Conservation (phyloP, 2,113 vertebrate species). For the Pseudorasbora parva region DNA sequence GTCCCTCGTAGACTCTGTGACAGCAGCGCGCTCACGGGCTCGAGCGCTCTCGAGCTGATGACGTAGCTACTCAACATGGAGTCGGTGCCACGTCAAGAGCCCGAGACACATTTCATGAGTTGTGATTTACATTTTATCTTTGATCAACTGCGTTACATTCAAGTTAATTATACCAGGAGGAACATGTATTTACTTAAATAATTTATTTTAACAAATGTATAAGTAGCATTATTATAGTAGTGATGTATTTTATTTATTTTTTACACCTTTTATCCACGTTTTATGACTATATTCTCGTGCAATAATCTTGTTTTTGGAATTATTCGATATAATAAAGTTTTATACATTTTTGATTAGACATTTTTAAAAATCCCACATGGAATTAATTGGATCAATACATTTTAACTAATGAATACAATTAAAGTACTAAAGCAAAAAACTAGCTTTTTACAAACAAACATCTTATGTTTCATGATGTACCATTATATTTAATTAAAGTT, state of each 20-base stretch:
- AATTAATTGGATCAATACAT: neutral
- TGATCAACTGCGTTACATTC: neutral
- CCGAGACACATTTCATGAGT: conserved; percentile 9
- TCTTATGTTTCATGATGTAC: neutral
- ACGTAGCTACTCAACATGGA: conserved; percentile 71
- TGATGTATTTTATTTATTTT: neutral
- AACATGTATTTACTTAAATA: neutral
- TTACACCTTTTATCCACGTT: neutral
- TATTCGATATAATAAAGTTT: neutral
- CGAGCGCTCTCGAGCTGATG: conserved; percentile 52
- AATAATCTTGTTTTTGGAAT: neutral
- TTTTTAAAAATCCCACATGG: too few relatives aligned
- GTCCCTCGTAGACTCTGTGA: conserved; percentile 9
- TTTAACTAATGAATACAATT: neutral
- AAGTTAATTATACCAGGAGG: neutral
- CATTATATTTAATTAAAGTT: neutral
- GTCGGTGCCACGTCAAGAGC: conserved; percentile 68
- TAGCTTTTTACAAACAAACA: neutral
- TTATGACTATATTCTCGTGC: neutral
- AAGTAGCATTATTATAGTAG: neutral
- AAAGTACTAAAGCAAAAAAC: neutral
- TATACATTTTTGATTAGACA: too few relatives aligned
- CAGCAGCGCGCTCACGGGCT: conserved; percentile 33
- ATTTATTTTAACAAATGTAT: neutral
- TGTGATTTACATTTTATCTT: neutral